phyloP scores from a whole-genome alignment of 2,888 invertebrate species.

The Archips xylosteana region DNA sequence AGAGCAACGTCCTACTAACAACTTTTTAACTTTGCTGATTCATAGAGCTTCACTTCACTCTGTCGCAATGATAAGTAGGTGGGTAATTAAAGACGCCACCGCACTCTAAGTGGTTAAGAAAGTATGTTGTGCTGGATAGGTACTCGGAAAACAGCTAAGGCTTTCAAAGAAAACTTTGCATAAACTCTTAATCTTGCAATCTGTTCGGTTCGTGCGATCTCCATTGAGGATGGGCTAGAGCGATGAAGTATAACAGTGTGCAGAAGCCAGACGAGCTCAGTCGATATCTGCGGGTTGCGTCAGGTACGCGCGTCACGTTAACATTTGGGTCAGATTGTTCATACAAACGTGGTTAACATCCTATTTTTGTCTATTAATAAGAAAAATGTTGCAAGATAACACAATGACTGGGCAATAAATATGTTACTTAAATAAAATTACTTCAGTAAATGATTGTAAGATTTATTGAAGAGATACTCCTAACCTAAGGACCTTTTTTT shows the following conservation, averaged over 20 bases:
- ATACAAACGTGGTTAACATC: conserved; percentile 73
- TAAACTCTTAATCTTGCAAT: conserved; percentile 1
- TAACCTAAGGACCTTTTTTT: no score
- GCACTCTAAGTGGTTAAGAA: conserved; percentile 26
- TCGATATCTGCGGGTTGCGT: conserved; percentile 69
- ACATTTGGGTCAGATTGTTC: conserved; percentile 78
- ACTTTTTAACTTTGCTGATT: conserved; percentile 4
- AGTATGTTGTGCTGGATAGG: conserved; percentile 14
- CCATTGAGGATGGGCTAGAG: conserved; percentile 44
- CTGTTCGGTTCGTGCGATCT: conserved; percentile 46
- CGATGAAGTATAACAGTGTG: conserved; percentile 51
- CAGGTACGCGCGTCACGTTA: conserved; percentile 71
- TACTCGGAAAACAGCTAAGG: conserved; percentile 22
- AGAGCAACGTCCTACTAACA: conserved; percentile 30
- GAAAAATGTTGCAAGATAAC: conserved; percentile 26
- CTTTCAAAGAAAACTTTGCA: conserved; percentile 19
- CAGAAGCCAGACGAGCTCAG: conserved; percentile 63
- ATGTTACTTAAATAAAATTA: conserved; percentile 11
- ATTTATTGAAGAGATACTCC: no score
- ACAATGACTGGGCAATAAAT: conserved; percentile 7
- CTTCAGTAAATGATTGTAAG: neutral
- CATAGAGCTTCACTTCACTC: conserved; percentile 29
- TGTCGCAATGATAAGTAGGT: conserved; percentile 35
- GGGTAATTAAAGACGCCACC: conserved; percentile 37
- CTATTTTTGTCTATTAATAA: conserved; percentile 72